phyloP scores from a whole-genome alignment of 2,888 invertebrate species.

The Eudasyphora cyanicolor region DNA sequence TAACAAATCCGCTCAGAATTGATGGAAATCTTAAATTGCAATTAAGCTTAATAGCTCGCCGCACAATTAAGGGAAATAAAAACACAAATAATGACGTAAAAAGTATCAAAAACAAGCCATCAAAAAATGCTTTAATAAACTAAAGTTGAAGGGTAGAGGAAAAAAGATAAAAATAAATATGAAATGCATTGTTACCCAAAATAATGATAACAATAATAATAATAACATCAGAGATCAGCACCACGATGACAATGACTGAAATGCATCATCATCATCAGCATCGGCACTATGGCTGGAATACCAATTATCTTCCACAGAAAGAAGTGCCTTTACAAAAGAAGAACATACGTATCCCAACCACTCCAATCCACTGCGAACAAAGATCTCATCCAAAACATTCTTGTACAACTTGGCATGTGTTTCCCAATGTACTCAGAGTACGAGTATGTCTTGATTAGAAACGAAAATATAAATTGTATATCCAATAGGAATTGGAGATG shows the following conservation, averaged over 20 bases:
- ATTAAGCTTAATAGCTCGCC: constrained; percentile 8
- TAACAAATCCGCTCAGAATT: background rate
- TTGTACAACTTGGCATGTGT: background rate
- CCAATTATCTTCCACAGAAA: background rate
- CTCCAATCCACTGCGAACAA: background rate
- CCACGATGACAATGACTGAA: background rate
- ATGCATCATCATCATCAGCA: background rate
- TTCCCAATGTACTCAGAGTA: background rate
- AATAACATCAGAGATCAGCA: background rate
- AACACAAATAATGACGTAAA: constrained; percentile 26
- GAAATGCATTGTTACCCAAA: constrained; percentile 1
- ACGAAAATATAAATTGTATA: constrained; percentile 27
- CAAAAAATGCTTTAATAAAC: constrained; percentile 27
- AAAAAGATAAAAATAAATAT: background rate
- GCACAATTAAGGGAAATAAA: background rate
- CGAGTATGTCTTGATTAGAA: constrained; percentile 26
- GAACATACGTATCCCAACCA: background rate
- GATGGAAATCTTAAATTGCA: constrained; percentile 41
- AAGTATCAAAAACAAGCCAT: constrained; percentile 21
- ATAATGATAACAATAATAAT: too few species aligned
- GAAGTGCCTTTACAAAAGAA: background rate
- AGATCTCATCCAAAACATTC: background rate
- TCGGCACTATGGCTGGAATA: too few species aligned
- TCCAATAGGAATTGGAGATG: constrained; percentile 55
- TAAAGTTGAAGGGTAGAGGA: background rate